Percentiles rank a stretch among this genome's conserved stretches.
Conservation (phyloP, 2,888 invertebrate genomes). For the Lepidocyrtoides sp. region DNA sequence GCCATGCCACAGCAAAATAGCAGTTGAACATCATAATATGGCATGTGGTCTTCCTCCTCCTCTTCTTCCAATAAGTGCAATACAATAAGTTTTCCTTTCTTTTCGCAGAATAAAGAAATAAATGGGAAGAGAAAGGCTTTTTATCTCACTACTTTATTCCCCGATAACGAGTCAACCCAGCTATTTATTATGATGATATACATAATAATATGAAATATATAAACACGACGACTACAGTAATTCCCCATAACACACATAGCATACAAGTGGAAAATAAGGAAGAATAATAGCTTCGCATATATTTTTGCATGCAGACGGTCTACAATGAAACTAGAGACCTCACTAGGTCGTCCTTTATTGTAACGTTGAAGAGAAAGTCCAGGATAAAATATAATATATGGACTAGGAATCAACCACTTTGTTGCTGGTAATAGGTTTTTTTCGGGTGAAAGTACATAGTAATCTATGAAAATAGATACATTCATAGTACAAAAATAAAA, state of each 20-base stretch:
- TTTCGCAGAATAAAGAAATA: conserved; percentile 1
- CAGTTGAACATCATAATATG: conserved; percentile 40
- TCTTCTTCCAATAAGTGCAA: conserved; percentile 29
- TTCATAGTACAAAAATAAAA: too few relatives aligned
- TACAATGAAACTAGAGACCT: not conserved
- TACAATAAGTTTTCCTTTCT: conserved; percentile 14
- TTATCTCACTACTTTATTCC: conserved; percentile 53
- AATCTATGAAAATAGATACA: too few relatives aligned
- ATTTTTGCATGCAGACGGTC: conserved; percentile 27
- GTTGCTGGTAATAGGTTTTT: conserved; percentile 26
- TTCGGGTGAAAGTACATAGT: conserved; percentile 17
- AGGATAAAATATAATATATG: conserved; percentile 30
- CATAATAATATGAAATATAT: conserved; percentile 2
- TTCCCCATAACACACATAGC: not conserved
- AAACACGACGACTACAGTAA: not conserved
- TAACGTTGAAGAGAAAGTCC: not conserved
- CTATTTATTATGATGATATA: conserved; percentile 64
- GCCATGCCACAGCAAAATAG: conserved; percentile 38
- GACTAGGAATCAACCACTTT: conserved; percentile 41
- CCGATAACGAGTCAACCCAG: conserved; percentile 62
- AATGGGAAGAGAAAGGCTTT: conserved; percentile 48
- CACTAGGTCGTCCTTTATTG: not conserved
- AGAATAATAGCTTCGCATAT: conserved; percentile 54
- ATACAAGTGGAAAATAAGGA: not conserved
- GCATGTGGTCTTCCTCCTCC: conserved; percentile 23